Conservation (phyloP, 2,113 vertebrate species). For the cat (Felis catus) region DNA sequence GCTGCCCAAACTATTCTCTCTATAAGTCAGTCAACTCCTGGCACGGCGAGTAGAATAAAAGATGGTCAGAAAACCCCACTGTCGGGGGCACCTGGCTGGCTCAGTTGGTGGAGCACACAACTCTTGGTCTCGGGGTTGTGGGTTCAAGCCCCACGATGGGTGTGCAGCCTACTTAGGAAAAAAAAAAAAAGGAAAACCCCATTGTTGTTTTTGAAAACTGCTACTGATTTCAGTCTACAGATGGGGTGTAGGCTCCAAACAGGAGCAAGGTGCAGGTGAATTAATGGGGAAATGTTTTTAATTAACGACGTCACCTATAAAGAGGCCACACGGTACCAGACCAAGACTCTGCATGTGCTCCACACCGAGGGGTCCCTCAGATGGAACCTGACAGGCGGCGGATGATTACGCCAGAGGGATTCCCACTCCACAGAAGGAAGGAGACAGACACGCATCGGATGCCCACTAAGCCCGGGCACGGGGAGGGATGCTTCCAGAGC, state of each 20-base stretch:
- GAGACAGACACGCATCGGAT: fast-evolving
- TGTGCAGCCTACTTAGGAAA: no score
- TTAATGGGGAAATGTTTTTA: not conserved
- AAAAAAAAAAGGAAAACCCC: not conserved
- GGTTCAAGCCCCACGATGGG: no score
- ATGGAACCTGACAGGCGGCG: not conserved
- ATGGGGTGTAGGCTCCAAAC: not conserved
- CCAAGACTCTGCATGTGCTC: not conserved
- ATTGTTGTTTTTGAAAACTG: not conserved
- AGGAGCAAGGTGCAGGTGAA: not conserved
- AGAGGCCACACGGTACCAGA: not conserved
- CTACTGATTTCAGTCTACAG: not conserved
- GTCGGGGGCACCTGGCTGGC: no score
- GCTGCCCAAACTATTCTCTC: not conserved
- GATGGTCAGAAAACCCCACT: not conserved
- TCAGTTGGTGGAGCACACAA: no score
- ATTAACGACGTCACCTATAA: not conserved
- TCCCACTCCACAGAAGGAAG: not conserved
- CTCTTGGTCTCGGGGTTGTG: no score
- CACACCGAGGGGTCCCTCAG: not conserved
- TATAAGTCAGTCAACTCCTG: not conserved
- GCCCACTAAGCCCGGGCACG: not conserved
- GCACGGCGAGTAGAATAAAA: not conserved
- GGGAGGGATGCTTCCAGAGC: no score
- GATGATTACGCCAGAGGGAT: fast-evolving